Percentiles rank a stretch among this genome's conserved stretches.
These are phyloP conservation scores for Ambastaia sidthimunki DNA, from an alignment of 2,797 vertebrate genomes.

Conservation along the genomic window DNA sequence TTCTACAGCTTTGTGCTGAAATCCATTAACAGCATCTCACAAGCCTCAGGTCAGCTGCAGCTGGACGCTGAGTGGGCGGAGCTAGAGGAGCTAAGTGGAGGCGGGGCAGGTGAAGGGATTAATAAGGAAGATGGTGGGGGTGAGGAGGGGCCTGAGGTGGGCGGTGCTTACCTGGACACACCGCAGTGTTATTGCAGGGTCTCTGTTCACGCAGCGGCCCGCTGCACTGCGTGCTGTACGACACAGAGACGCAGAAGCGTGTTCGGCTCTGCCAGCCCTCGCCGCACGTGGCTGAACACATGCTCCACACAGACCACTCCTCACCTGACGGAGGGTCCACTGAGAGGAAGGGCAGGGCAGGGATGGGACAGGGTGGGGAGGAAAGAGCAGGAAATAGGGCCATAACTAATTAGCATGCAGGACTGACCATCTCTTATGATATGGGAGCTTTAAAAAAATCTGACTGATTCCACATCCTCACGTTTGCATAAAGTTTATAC, in stretches of 20 bases:
- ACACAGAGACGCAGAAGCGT: constrained; percentile 95
- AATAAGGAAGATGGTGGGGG: constrained; percentile 33
- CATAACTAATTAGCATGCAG: constrained; percentile 81
- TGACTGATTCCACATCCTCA: constrained; percentile 71
- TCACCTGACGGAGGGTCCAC: constrained; percentile 91
- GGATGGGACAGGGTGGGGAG: constrained; percentile 57
- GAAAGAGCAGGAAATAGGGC: constrained; percentile 67
- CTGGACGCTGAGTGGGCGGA: constrained; percentile 37
- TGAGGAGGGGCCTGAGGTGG: constrained; percentile 43
- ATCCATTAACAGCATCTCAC: constrained; percentile 48
- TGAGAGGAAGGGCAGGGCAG: constrained; percentile 63
- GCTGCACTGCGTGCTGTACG: constrained; percentile 97
- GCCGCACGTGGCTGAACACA: constrained; percentile 96
- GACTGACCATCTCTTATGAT: constrained; percentile 67
- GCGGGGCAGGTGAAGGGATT: constrained; percentile 33
- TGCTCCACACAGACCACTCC: constrained; percentile 97
- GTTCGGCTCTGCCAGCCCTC: constrained; percentile 98
- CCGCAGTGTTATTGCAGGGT: constrained; percentile 81
- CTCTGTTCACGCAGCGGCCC: constrained; percentile 94
- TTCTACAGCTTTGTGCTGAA: constrained; percentile 39
- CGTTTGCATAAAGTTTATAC: constrained; percentile 70
- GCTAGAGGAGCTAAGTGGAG: constrained; percentile 20
- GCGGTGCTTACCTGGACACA: constrained; percentile 80
- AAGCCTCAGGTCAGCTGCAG: constrained; percentile 26
- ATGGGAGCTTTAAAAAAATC: constrained; percentile 56